Evolutionary conservation across 2,888 invertebrate genomes (phyloP).

Genomic region (Scaptomyza parva): DNA sequence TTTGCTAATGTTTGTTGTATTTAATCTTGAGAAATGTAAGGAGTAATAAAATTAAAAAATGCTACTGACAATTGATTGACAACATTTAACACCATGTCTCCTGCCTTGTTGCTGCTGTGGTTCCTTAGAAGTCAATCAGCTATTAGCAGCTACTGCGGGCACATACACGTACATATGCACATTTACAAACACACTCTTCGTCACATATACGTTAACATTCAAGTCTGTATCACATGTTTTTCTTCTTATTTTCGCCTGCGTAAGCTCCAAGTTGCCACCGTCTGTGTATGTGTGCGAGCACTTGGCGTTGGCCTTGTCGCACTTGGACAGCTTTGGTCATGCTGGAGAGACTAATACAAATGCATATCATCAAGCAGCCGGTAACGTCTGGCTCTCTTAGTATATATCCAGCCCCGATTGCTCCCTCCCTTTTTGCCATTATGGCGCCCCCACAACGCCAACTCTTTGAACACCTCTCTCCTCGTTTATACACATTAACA

Average conservation of each 20-base stretch:
- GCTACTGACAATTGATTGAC: slow-evolving; percentile 25
- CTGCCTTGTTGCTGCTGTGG: slow-evolving; percentile 17
- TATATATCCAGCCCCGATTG: slow-evolving; percentile 5
- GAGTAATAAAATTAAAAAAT: slow-evolving; percentile 42
- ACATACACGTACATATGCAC: slow-evolving; percentile 31
- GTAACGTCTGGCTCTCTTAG: slow-evolving; percentile 55
- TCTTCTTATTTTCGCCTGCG: slow-evolving; percentile 79
- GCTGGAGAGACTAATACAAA: slow-evolving; percentile 67
- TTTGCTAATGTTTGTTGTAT: slow-evolving; percentile 39
- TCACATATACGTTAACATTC: slow-evolving; percentile 35
- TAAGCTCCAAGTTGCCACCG: slow-evolving; percentile 39
- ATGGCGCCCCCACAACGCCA: slow-evolving; percentile 36
- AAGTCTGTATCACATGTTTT: slow-evolving; percentile 82
- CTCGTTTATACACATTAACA: slow-evolving; percentile 50
- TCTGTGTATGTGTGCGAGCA: slow-evolving; percentile 54
- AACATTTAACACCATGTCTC: slow-evolving; percentile 45
- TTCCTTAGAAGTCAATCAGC: slow-evolving; percentile 74
- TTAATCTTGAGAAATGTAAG: slow-evolving; percentile 27
- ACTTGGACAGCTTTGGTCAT: slow-evolving; percentile 63
- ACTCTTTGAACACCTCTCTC: slow-evolving; percentile 20
- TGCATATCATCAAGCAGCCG: slow-evolving; percentile 62
- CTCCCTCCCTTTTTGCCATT: slow-evolving; percentile 16
- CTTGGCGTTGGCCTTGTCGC: slow-evolving; percentile 80
- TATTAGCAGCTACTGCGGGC: slow-evolving; percentile 68
- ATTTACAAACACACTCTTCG: slow-evolving; percentile 2